phyloP scores from a whole-genome alignment of 2,888 invertebrate genomes.

The Erannis defoliaria region DNA sequence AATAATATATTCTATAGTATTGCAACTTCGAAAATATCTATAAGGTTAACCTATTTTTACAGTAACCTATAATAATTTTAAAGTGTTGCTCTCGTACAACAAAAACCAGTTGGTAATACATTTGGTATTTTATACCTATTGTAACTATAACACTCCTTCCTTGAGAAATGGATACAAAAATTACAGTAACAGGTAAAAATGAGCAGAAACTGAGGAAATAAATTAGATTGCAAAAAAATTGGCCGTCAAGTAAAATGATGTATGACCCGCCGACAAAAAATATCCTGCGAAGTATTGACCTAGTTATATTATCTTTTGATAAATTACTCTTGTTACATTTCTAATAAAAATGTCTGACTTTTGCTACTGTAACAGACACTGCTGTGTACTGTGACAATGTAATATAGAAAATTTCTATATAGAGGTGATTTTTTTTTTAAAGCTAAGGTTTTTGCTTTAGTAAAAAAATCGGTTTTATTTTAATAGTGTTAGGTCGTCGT shows the following conservation, averaged over 20 bases:
- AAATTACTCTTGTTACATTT: slow-evolving; percentile 54
- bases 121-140: neutral
- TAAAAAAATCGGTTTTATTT: too few species aligned
- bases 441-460: too few species aligned
- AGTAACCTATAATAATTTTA: too few species aligned
- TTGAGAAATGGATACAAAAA: slow-evolving; percentile 19
- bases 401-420: neutral
- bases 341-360: slow-evolving; percentile 47
- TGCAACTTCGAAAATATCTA: too few species aligned
- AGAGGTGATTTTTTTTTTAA: too few species aligned
- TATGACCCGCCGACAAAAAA: slow-evolving; percentile 68
- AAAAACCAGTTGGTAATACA: neutral
- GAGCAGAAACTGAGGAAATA: slow-evolving; percentile 55
- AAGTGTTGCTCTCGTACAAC: too few species aligned
- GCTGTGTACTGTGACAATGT: too few species aligned
- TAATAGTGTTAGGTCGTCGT: too few species aligned
- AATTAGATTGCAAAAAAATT: slow-evolving; percentile 64
- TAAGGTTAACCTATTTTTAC: too few species aligned
- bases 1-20: too few species aligned
- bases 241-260: slow-evolving; percentile 77
- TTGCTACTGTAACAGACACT: slow-evolving; percentile 16
- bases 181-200: slow-evolving; percentile 37
- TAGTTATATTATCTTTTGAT: slow-evolving; percentile 67
- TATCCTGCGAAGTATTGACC: slow-evolving; percentile 62
- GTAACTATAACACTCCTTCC: neutral